Evolutionary conservation across 2,888 invertebrate species (phyloP), one percentile per base, ranked within the genome.

Genomic region (Pammene aurita): DNA sequence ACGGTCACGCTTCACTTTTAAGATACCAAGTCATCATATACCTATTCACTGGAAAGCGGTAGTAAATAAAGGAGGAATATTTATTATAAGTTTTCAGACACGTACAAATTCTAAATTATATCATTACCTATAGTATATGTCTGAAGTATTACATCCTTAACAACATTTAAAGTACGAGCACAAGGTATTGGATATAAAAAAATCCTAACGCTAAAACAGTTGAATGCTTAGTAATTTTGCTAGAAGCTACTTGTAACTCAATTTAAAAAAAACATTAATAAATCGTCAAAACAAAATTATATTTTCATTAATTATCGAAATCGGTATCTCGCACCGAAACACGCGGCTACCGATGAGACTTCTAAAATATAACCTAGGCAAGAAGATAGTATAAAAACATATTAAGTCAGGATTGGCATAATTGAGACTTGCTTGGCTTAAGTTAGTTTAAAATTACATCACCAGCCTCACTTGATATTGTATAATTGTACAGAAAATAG

Each of bases 91-190:
- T 16, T 54, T 60, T 38, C 46, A 44, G 34, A 44, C 58, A 46
- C 26, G 46, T 16, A 60, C 55, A 46, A 48, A 48, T 48, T 46
- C n/a, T n/a, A 46, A 14, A n/a, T n/a, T 13, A 18, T 18, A 50
- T 50, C 18, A 10, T 18, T 18, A 9, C 2, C 5, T 6, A 14
- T 18, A 11, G 26, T 57, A 13, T 62, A 42, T 44, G 42, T 48
- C 63, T 48, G 56, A 57, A 68, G 7, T 50, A 57, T 50, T 57
- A 44, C 10, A 54, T 38, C 42, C 38, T 68, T 54, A 44, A 64
- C 64, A 69, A 69, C 68, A 69, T 54, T 69, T 69, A 69, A 46
- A 52, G 48, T 38, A 64, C 55, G 34, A 48, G 52, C 34, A 62
- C 50, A 41, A 69, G 41, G 44, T 58, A 64, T 46, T 58, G 38